Evolutionary conservation across 2,113 vertebrate genomes (phyloP), one percentile per base, ranked within the genome.

Genomic region (Sclerurus mexicanus): DNA sequence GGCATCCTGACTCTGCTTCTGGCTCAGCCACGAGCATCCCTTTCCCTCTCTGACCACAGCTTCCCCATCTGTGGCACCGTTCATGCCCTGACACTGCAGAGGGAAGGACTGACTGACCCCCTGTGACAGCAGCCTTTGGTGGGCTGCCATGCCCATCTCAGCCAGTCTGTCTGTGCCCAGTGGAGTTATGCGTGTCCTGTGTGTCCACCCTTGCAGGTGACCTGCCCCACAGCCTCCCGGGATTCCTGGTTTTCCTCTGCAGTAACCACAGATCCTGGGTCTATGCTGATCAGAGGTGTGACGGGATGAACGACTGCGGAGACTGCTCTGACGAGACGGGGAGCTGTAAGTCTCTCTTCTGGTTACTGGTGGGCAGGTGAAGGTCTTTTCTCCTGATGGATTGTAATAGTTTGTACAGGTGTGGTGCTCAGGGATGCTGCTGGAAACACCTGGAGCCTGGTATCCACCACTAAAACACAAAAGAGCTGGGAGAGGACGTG

Each of bases 271-370:
- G 4, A 0, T 66, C 69, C 85, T 98, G 98, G 98, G 92, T 98
- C 95, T 98, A 98, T 13, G 97, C 97, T 0, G 98, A 98, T 76
- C 96, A 96, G 69, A 97, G 91, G 82, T 98, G 98, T 33, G 85
- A 98, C 0, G 80, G 98, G 6, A 60, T 95, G 76, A 99, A 99
- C 5, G 96, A 98, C 94, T 99, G 98, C 0, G 98, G 98, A 35
- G 98, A 99, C 94, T 99, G 98, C 89, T 99, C 98, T 0, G 98
- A 99, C 0, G 98, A 98, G 88, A 87, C 47, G 4, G 96, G 95
- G 15, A 89, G 90, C 91, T 95, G 98, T 98, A 59, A 94, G 97
- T 95, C 37, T 86, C 53, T 77, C 60, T 80, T 92, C 83, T 87
- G 87, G 30, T 68, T 92, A 2, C 31, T 46, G 15, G 18, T 72